Conservation (phyloP, 1,140 invertebrate species). For the Drosophila leontia region DNA sequence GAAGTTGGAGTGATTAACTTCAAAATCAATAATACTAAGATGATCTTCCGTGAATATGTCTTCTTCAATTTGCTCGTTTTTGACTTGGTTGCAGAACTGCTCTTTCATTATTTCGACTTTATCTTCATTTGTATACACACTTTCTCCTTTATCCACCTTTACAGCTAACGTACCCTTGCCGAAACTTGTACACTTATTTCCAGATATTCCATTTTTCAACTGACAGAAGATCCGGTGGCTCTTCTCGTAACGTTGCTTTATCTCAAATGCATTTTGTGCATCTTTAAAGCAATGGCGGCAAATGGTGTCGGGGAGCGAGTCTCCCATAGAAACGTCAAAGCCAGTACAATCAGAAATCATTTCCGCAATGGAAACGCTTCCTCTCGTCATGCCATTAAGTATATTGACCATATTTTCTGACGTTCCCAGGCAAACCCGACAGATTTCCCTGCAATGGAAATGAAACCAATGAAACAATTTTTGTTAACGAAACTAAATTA, state of each 20-base stretch:
- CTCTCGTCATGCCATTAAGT: background rate
- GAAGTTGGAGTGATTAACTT: background rate
- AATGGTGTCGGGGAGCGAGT: background rate
- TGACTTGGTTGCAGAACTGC: background rate
- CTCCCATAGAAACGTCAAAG: background rate
- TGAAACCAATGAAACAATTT: background rate
- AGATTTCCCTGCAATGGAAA: slow-evolving; percentile 1
- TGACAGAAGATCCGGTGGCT: slow-evolving; percentile 1
- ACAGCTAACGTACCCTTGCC: background rate
- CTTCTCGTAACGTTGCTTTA: background rate
- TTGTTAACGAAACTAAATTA: background rate
- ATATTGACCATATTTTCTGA: slow-evolving; percentile 6
- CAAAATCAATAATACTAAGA: background rate
- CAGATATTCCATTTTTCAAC: background rate
- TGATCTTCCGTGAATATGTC: background rate
- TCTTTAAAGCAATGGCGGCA: background rate
- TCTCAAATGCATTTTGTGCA: slow-evolving; percentile 7
- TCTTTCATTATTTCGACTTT: background rate
- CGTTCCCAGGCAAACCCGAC: background rate
- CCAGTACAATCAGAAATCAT: background rate
- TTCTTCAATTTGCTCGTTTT: background rate
- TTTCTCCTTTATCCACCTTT: background rate
- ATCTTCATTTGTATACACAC: background rate
- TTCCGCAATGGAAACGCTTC: background rate
- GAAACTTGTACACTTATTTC: background rate